phyloP scores from a whole-genome alignment of 2,113 vertebrate genomes.

The Macquaria australasica region DNA sequence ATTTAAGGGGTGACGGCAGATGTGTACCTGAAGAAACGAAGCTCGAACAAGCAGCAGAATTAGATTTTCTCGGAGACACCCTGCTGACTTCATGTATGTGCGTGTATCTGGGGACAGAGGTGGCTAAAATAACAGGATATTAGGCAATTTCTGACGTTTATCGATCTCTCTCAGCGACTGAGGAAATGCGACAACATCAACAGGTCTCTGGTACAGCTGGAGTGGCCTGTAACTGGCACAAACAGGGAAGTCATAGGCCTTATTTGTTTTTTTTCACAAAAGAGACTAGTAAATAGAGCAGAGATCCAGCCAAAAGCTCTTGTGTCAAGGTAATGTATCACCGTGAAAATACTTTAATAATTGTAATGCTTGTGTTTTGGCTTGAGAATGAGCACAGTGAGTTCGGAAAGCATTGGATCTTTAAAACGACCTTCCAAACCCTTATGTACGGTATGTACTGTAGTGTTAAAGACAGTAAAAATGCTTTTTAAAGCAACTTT shows the following conservation, averaged over 20 bases:
- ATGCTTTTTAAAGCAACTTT: neutral
- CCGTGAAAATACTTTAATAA: constrained; percentile 14
- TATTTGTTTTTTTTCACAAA: neutral
- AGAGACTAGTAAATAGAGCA: neutral
- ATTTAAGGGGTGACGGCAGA: constrained; percentile 57
- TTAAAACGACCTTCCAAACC: neutral
- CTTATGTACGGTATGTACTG: neutral
- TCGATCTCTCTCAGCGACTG: neutral
- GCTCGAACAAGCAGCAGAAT: constrained; percentile 34
- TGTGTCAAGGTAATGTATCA: neutral
- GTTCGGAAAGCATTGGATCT: constrained; percentile 1
- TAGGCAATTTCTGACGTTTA: constrained; percentile 18
- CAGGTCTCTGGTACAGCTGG: neutral
- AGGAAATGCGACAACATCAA: constrained; percentile 23
- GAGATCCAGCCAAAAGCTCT: constrained; percentile 13
- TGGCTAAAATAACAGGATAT: constrained; percentile 4
- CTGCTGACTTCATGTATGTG: constrained; percentile 19
- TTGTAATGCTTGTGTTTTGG: constrained; percentile 22
- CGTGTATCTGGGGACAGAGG: neutral
- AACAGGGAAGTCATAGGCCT: neutral
- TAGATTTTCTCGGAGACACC: constrained; percentile 34
- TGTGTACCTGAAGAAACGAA: constrained; percentile 48
- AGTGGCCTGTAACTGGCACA: neutral
- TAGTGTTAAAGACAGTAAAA: neutral
- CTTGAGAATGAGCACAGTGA: neutral